Base-by-base conservation (phyloP, 2,888 invertebrate genomes). In the Mimas tiliae region DNA sequence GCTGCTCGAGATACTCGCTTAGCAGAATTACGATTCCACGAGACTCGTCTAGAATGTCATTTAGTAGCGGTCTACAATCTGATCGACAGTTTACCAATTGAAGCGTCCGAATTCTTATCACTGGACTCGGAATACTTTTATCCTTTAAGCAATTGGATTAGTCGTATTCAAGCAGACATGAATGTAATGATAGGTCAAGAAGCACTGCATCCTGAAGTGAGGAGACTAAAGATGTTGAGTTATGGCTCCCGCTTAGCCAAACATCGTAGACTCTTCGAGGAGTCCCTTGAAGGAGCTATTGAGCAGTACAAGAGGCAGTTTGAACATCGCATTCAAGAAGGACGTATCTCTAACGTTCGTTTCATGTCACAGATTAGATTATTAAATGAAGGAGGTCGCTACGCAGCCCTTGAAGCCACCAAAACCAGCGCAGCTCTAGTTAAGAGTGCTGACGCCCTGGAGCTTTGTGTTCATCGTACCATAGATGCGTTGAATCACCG, bases 331-430 rank as follows among this genome's bases (percentile, higher is more conserved):
- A 70, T 90, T 62, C 91, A 92, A 70, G 82, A 83, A 51, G 89
- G 80, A 11, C 82, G 90, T n/a, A 83, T 90, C 48, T 83, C 90
- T 0, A 91, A 90, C 69, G 77, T 88, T n/a, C 78, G 84, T 11
- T 88, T 87, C 64, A 72, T 89, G 68, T 76, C 84, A 7, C 76
- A 84, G 48, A 73, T 92, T 3, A 83, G 78, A 64, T 70, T 91
- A 68, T 86, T 87, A 16, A 72, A 69, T 67, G 88, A 91, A 76
- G 88, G 87, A 42, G 91, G 92, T 7, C 72, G 73, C 0, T 91
- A 86, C 70, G 78, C 88, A 3, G 76, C 84, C 2, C 65, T 71
- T 1, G 92, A 93, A 75, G 89, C 88, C 2, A 67, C 73, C 0
- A 86, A 75, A 69, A 72, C 85, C 0, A 78, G 79, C 63, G 64